Evolutionary conservation across 2,888 invertebrate genomes (phyloP).

Genomic region (Capitulum mitella): DNA sequence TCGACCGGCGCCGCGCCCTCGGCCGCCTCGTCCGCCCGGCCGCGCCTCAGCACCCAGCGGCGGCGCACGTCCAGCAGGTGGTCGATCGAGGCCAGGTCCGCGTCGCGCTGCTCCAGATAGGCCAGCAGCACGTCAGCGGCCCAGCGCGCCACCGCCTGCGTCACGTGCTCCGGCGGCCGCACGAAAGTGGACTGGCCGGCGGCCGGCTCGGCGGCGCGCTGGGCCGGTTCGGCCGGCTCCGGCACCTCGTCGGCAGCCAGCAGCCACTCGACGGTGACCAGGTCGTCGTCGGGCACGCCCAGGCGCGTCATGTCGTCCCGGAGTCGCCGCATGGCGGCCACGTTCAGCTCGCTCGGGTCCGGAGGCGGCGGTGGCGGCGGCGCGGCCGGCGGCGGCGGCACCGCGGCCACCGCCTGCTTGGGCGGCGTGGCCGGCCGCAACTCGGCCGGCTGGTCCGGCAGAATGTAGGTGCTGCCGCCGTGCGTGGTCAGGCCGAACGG

Average conservation of each 20-base stretch:
- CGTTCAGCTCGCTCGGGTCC: neutral
- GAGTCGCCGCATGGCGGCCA: neutral
- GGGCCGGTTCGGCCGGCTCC: neutral
- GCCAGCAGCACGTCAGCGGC: constrained; percentile 25
- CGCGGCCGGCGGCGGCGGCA: neutral
- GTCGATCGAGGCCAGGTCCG: constrained; percentile 22
- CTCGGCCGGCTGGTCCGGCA: neutral
- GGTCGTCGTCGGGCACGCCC: constrained; percentile 21
- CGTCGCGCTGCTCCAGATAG: constrained; percentile 29
- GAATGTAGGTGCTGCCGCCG: neutral
- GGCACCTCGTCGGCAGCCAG: neutral
- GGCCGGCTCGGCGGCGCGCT: neutral
- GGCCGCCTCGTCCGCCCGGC: constrained; percentile 17
- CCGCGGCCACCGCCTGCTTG: neutral
- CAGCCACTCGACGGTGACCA: constrained; percentile 22
- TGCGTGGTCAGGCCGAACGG: neutral
- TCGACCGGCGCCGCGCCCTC: constrained; percentile 1
- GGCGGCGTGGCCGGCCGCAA: neutral
- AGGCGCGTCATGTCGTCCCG: neutral
- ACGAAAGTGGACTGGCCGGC: neutral
- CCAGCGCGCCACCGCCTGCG: constrained; percentile 6
- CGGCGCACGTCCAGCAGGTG: constrained; percentile 24
- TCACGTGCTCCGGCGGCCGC: neutral
- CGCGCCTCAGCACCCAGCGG: neutral
- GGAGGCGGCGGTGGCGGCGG: neutral